Conservation (phyloP, 2,888 invertebrate species). For the Lithophane semibrunnea region DNA sequence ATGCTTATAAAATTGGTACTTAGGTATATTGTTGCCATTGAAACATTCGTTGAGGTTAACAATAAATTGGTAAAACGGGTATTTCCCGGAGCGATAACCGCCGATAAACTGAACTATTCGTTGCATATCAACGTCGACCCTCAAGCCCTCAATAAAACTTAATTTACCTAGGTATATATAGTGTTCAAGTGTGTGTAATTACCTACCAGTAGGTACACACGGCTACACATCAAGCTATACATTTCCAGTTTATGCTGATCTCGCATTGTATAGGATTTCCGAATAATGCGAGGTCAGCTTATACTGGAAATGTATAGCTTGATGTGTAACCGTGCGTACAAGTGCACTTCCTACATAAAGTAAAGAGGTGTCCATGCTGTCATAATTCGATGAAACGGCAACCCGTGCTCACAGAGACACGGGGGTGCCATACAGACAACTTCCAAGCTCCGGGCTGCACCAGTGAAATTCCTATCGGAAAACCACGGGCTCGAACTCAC, state of each 20-base stretch:
- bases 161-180: neutral
- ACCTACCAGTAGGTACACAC: too few species aligned
- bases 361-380: neutral
- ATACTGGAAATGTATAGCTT: too few species aligned
- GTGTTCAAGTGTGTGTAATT: too few species aligned
- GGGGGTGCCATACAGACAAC: neutral
- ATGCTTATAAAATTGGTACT: neutral
- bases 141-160: neutral
- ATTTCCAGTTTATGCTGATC: too few species aligned
- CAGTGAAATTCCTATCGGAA: neutral
- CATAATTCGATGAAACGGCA: constrained; percentile 1
- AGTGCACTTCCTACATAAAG: neutral
- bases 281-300: too few species aligned
- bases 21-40: neutral
- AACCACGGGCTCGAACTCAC: neutral
- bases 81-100: neutral
- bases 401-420: neutral
- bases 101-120: neutral
- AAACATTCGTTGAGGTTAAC: neutral
- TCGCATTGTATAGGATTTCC: too few species aligned
- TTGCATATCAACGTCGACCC: neutral
- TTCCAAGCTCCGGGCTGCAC: neutral
- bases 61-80: neutral
- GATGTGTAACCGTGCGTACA: too few species aligned
- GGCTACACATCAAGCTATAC: too few species aligned